Base-by-base conservation (phyloP, 1,140 invertebrate species). In the Cyclina sinensis region DNA sequence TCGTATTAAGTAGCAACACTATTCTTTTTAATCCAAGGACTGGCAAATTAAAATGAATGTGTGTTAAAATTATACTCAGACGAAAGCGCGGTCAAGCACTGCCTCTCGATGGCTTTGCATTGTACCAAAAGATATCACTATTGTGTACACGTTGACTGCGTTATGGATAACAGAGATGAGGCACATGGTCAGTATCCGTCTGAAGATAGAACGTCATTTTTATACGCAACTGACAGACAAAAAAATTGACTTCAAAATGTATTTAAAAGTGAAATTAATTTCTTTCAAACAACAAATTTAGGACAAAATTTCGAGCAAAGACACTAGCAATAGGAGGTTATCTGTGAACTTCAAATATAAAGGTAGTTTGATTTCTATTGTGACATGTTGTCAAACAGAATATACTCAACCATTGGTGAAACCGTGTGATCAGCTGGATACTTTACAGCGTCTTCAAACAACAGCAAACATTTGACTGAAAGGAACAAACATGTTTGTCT, bases 401-500 rank as follows among this genome's bases (percentile, higher is more conserved):
- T 18, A n/a, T 5, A n/a, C 43, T 7, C 35, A 73, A 37, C 1
- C 35, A 39, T 73, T 73, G n/a, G 68, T 73, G 35, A 73, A 39
- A 16, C 24, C 35, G 21, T 32, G 68, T 14, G 68, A 73, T 16
- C 68, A 73, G 39, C 21, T 73, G 37, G n/a, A n/a, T 24, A 39
- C 68, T 11, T n/a, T 73, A 2, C 18, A 73, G 68, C 16, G 7
- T 11, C 35, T 73, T 73, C 11, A 21, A 24, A 16, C 68, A n/a
- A 43, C 68, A 24, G 21, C 16, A 43, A 39, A 78, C 43, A 78
- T 21, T n/a, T 78, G 14, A 9, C n/a, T 39, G 16, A 78, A 16
- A 78, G 74, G 30, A 78, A 78, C 30, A 78, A 78, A 57, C 51
- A 30, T 35, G 39, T 78, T 30, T 27, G 74, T 21, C 7, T 78